Conservation (phyloP, 2,113 vertebrate genomes). For the Takifugu flavidus region DNA sequence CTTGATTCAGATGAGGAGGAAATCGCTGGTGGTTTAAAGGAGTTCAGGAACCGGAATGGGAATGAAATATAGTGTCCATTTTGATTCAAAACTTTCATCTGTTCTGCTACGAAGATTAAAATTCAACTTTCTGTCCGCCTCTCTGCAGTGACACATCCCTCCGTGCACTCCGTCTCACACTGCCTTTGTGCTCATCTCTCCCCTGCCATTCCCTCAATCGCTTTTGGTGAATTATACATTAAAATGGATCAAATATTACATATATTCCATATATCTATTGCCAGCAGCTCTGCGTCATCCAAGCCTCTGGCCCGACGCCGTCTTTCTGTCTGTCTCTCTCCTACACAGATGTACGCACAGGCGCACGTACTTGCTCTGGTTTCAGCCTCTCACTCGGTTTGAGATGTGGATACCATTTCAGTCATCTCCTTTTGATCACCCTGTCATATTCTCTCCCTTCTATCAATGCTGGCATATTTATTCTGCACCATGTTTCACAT, state of each 20-base stretch:
- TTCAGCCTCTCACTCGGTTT: conserved; percentile 29
- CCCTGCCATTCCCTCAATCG: conserved; percentile 19
- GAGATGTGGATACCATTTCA: conserved; percentile 35
- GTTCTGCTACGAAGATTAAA: conserved; percentile 15
- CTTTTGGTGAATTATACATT: conserved; percentile 69
- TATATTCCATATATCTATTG: conserved; percentile 49
- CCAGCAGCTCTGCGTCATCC: conserved; percentile 58
- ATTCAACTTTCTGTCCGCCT: conserved; percentile 31
- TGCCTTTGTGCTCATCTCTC: conserved; percentile 29
- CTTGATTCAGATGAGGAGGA: not conserved
- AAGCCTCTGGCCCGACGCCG: conserved; percentile 17
- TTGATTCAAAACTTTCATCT: conserved; percentile 16
- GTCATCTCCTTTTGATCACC: conserved; percentile 31
- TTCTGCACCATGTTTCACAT: conserved; percentile 23
- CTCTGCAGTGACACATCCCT: conserved; percentile 34
- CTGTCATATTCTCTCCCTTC: conserved; percentile 19
- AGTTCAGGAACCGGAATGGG: not conserved
- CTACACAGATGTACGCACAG: not conserved
- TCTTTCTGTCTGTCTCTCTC: conserved; percentile 38
- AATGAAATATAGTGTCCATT: conserved; percentile 6
- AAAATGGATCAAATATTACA: conserved; percentile 40
- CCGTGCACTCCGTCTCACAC: conserved; percentile 29
- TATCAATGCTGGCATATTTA: conserved; percentile 24
- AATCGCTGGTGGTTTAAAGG: not conserved
- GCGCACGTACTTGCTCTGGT: conserved; percentile 10